Base-by-base conservation (phyloP, 2,888 invertebrate genomes). In the Fragum whitleyi region DNA sequence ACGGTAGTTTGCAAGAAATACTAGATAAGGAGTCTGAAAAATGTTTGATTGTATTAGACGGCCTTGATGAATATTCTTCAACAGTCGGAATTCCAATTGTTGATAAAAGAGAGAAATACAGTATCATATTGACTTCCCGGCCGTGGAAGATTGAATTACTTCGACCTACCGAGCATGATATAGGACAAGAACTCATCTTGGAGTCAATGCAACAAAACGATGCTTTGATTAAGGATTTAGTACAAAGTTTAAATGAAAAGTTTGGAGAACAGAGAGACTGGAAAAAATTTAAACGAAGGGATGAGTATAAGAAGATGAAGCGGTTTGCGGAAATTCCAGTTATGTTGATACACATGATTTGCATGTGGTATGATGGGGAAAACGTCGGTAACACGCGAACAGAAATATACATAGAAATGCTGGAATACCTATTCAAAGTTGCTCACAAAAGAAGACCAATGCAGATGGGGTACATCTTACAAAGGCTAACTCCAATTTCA, bases 281-380 rank as follows among this genome's bases (percentile, higher is more conserved):
- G 61, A 7, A 5, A 14, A n/a, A 47, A n/a, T 47, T 47, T 14
- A 47, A 47, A 16, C 14, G 5, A 9, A 47, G 47, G 14, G n/a
- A 47, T 14, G 47, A 14, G n/a, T 61, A 32, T 61, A n/a, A n/a
- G 2, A 29, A 11, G 1, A 11, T 69, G n/a, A 1, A 26, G 19
- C 51, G 5, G 14, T 53, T 69, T 9, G 28, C 28, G 9, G 14
- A 53, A n/a, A 51, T 69, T 19, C 69, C 69, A n/a, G 23, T 69
- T 29, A 51, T 69, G 28, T 51, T 69, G 29, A 51, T 11, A 3
- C 69, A 69, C 7, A 29, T 69, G 51, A 39, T 69, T 28, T 69
- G 69, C 14, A 26, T 69, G 51, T 69, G 69, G 69, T 51, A 69
- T 69, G 69, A 69, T 29, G 69, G 69, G 11, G 29, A 28, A n/a